Evolutionary conservation across 2,888 invertebrate genomes (phyloP), one percentile per base, ranked within the genome.

Genomic region (Ichneumoninae sp.): DNA sequence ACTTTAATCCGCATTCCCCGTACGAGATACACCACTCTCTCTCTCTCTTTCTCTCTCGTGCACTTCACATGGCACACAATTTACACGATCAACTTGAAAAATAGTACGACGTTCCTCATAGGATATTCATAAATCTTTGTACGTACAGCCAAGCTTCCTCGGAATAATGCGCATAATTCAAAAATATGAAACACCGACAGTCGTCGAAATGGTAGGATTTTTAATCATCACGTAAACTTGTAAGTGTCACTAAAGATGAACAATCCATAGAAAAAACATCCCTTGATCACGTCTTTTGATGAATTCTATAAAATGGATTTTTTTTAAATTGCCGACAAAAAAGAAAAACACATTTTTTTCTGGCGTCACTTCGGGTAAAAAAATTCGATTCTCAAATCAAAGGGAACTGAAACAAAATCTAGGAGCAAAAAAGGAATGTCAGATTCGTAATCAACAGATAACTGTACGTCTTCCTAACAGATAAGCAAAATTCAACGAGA

Each of bases 41-140:
- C 44, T 66, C 47, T 36, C 44, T 66, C 19, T 19, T 0, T 19
- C 19, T 19, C 19, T 66, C 47, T 36, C 44, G 6, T 47, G 36
- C 33, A 44, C 63, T 47, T 54, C 44, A 4, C 57, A 22, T 71
- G 47, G 63, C 57, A 65, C 57, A 16, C 65, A 60, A 76, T 83
- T 83, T 73, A 16, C 40, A 50, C 36, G 33, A 68, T 76, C 63
- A 81, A 63, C n/a, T 68, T 66, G 44, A 71, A 71, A 71, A 66
- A 82, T 82, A 30, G 63, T 22, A 50, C 8, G 7, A 65, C 65
- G 76, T 82, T 75, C 57, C 36, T 71, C 76, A 77, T 36, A 8
- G 70, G 75, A 81, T 76, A 75, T 65, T 54, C 63, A 52, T 69
- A 75, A 69, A 75, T 81, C 81, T 76, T 50, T 26, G 22, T 47